Evolutionary conservation across 1,140 invertebrate genomes (phyloP).

Genomic region (Anagrus nilaparvatae): DNA sequence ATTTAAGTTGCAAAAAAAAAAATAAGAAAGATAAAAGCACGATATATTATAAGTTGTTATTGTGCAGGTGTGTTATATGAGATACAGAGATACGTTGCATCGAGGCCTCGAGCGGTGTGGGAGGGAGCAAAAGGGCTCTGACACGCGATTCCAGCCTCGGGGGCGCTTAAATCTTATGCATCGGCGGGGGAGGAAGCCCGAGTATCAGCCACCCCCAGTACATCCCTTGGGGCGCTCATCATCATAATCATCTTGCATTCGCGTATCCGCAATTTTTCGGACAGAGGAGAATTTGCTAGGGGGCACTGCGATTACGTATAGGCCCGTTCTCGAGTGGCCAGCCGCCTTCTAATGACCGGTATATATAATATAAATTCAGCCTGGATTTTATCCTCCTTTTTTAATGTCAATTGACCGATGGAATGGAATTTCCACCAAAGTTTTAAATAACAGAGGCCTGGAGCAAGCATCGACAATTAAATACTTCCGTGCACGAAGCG

Average conservation of each 20-base stretch:
- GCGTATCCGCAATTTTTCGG: constrained; percentile 15
- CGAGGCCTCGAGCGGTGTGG: too few relatives aligned
- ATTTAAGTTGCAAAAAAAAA: too few relatives aligned
- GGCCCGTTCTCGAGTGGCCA: too few relatives aligned
- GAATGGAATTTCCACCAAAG: constrained; percentile 2
- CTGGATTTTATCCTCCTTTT: too few relatives aligned
- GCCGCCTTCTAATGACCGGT: constrained; percentile 30
- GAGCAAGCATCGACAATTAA: too few relatives aligned
- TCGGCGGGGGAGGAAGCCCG: constrained; percentile 34
- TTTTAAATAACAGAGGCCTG: not conserved
- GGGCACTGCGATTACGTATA: constrained; percentile 40
- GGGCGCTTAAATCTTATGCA: constrained; percentile 37
- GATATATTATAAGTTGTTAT: too few relatives aligned
- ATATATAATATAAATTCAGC: too few relatives aligned
- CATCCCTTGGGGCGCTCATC: constrained; percentile 5
- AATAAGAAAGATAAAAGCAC: too few relatives aligned
- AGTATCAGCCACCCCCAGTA: constrained; percentile 15
- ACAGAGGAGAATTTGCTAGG: constrained; percentile 20
- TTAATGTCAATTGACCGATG: too few relatives aligned
- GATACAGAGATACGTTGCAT: too few relatives aligned
- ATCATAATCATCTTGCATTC: constrained; percentile 14
- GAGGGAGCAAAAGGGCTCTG: constrained; percentile 34
- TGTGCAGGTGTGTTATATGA: too few relatives aligned
- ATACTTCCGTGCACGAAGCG: constrained; percentile 12
- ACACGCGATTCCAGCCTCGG: constrained; percentile 41